These are phyloP conservation scores for Galeopterus variegatus DNA, from an alignment of 2,113 vertebrate genomes.

Conservation along the genomic window DNA sequence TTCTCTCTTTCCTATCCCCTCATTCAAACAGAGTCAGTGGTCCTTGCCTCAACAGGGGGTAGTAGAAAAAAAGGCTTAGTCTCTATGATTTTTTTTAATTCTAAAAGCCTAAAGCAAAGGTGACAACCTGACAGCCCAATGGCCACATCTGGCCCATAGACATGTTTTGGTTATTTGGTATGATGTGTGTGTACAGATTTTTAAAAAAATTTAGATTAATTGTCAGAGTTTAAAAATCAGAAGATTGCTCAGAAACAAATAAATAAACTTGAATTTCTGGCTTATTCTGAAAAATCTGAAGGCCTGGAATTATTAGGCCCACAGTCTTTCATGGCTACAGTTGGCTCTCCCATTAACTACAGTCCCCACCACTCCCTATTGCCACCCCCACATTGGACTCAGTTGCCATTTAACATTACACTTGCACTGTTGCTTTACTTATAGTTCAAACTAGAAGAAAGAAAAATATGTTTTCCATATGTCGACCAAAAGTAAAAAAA, in stretches of 20 bases:
- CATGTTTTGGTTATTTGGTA: background rate
- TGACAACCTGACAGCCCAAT: background rate
- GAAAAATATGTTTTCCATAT: background rate
- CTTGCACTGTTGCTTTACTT: background rate
- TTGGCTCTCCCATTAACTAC: background rate
- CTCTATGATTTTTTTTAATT: background rate
- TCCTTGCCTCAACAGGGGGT: background rate
- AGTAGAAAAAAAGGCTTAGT: background rate
- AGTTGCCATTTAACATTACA: background rate
- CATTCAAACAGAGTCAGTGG: background rate
- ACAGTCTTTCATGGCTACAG: background rate
- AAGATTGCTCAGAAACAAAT: background rate
- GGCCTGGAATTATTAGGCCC: background rate
- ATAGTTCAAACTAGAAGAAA: background rate
- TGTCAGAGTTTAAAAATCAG: background rate
- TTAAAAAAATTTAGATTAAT: background rate
- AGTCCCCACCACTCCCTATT: background rate
- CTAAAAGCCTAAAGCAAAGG: background rate
- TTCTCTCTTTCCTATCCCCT: background rate
- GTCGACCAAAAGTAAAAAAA: background rate
- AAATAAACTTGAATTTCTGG: background rate
- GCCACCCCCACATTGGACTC: background rate
- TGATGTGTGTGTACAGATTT: background rate
- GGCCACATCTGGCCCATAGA: background rate
- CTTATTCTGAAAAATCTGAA: slow-evolving; percentile 7